These are phyloP conservation scores for Drosophila vallismaia DNA, from an alignment of 2,888 invertebrate species.

Conservation along the genomic window DNA sequence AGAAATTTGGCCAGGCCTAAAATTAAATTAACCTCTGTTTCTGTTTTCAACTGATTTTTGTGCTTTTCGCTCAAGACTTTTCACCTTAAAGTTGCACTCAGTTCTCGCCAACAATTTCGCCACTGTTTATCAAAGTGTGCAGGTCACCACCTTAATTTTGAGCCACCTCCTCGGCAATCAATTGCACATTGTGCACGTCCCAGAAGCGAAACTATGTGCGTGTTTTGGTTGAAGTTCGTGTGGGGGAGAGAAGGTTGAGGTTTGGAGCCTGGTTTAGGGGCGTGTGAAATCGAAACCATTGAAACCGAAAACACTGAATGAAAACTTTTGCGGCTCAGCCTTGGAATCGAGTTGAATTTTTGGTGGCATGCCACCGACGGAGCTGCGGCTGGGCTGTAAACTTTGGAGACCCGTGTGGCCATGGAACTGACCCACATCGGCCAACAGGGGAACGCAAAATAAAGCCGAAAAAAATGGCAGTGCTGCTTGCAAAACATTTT, in stretches of 20 bases:
- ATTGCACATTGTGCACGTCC: slow-evolving; percentile 47
- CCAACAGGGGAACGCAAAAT: slow-evolving; percentile 7
- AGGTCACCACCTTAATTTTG: slow-evolving; percentile 14
- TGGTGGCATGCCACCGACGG: slow-evolving; percentile 42
- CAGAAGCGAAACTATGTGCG: slow-evolving; percentile 32
- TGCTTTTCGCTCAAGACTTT: slow-evolving; percentile 11
- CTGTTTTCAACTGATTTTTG: slow-evolving; percentile 7
- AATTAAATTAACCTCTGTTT: slow-evolving; percentile 21
- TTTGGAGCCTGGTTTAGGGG: slow-evolving; percentile 22
- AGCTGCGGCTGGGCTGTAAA: slow-evolving; percentile 24
- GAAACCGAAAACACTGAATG: slow-evolving; percentile 73
- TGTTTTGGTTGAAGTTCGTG: slow-evolving; percentile 37
- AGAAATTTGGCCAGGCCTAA: slow-evolving; percentile 29
- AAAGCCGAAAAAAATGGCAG: slow-evolving; percentile 13
- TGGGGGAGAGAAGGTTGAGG: neutral
- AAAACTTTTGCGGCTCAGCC: slow-evolving; percentile 66
- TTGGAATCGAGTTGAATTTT: slow-evolving; percentile 71
- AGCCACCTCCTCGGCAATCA: slow-evolving; percentile 31
- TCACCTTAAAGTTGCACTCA: slow-evolving; percentile 4
- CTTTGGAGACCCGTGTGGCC: slow-evolving; percentile 61
- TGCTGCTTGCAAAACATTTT: slow-evolving; percentile 58
- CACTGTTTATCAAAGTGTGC: slow-evolving; percentile 24
- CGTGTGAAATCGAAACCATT: slow-evolving; percentile 75
- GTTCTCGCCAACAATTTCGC: neutral
- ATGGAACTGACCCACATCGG: slow-evolving; percentile 71